These are phyloP conservation scores for Varroa destructor DNA, from an alignment of 1,140 invertebrate species.

Conservation along the genomic window DNA sequence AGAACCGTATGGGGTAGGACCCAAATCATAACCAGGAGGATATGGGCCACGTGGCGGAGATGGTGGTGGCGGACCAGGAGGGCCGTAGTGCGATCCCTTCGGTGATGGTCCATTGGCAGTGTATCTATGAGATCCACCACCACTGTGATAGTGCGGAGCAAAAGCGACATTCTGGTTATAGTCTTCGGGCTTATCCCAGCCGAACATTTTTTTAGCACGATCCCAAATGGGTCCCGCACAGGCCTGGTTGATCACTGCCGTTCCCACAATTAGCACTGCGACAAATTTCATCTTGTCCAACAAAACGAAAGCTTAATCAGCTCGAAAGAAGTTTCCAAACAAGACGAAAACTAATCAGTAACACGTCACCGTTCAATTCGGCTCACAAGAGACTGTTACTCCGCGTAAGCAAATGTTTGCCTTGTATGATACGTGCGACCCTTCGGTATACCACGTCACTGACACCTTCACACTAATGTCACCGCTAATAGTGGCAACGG, in stretches of 20 bases:
- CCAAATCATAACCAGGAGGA: not conserved
- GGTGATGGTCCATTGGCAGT: not conserved
- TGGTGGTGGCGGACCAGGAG: not conserved
- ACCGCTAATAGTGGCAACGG: no score
- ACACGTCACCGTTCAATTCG: not conserved
- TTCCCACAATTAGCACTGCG: constrained; percentile 3
- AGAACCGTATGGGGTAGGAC: no score
- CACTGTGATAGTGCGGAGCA: not conserved
- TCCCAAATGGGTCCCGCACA: constrained; percentile 19
- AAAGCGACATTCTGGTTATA: constrained; percentile 2
- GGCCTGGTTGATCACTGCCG: not conserved
- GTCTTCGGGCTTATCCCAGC: constrained; percentile 25
- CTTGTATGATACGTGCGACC: no score
- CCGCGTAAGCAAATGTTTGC: no score
- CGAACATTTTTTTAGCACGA: constrained; percentile 12
- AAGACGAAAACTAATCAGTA: not conserved
- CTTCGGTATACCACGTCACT: no score
- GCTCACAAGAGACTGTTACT: not conserved
- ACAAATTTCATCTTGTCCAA: not conserved
- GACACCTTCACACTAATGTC: no score
- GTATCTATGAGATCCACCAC: constrained; percentile 11
- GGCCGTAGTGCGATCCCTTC: constrained; percentile 4
- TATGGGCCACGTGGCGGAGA: not conserved
- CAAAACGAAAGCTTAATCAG: not conserved
- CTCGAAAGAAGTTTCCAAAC: not conserved